Percentiles rank a stretch among this genome's conserved stretches.
These are phyloP conservation scores for Syngnathus typhle DNA, from an alignment of 2,113 vertebrate genomes.

Conservation along the genomic window DNA sequence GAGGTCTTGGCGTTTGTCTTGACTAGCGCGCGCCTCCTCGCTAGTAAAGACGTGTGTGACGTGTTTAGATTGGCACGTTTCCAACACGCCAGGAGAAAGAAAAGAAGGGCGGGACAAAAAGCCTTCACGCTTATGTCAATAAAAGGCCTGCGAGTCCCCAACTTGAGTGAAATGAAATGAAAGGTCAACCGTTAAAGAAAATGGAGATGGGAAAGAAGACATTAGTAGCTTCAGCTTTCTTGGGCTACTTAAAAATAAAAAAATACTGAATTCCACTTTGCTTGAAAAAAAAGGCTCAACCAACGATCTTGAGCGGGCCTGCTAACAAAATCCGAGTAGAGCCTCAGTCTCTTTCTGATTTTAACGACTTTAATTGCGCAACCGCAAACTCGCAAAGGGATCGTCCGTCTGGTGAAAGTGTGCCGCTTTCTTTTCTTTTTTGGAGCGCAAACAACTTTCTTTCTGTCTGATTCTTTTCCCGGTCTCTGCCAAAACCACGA, in stretches of 20 bases:
- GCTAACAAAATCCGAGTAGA: background rate
- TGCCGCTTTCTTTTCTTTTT: background rate
- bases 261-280: too few relatives aligned
- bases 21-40: background rate
- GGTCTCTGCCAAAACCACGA: background rate
- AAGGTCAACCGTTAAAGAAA: background rate
- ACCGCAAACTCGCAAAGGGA: background rate
- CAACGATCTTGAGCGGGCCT: background rate
- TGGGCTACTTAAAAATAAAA: too few relatives aligned
- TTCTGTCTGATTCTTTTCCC: background rate
- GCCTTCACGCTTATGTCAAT: background rate
- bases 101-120: background rate
- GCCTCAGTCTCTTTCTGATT: background rate
- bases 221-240: background rate
- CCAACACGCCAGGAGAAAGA: background rate
- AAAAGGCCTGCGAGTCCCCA: background rate
- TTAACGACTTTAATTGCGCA: background rate
- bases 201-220: background rate
- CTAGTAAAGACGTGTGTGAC: background rate
- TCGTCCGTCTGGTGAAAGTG: background rate
- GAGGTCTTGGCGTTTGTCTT: background rate
- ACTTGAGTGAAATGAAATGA: background rate
- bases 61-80: conserved; percentile 1
- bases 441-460: background rate
- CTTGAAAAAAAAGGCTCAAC: background rate